Evolutionary conservation across 2,888 invertebrate species (phyloP).

Genomic region (Cerastoderma edule): DNA sequence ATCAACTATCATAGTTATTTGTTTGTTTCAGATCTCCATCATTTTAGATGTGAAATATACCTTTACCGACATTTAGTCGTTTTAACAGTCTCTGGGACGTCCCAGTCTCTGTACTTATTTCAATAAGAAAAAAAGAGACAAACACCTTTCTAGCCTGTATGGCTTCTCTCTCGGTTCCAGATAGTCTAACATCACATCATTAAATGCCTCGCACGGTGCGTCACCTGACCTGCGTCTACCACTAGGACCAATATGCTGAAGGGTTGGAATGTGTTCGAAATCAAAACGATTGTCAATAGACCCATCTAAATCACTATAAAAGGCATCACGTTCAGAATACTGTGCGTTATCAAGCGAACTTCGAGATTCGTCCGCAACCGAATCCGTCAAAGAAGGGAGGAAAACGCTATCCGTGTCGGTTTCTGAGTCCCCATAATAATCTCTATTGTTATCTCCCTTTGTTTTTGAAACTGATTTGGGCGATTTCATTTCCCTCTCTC

Average conservation of each 20-base stretch:
- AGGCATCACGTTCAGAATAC: not conserved
- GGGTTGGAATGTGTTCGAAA: not conserved
- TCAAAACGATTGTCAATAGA: not conserved
- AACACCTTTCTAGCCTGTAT: slow-evolving; percentile 5
- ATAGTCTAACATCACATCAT: slow-evolving; percentile 2
- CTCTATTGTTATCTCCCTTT: slow-evolving; percentile 18
- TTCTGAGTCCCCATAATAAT: not conserved
- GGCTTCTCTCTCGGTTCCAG: not conserved
- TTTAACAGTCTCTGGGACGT: no score
- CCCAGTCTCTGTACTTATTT: no score
- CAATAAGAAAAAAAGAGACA: no score
- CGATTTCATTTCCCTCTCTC: no score
- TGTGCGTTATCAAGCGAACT: not conserved
- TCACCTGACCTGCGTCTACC: not conserved
- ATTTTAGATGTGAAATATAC: no score
- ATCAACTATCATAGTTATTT: no score
- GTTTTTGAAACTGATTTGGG: not conserved
- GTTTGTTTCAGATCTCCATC: no score
- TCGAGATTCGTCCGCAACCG: not conserved
- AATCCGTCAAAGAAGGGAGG: slow-evolving; percentile 6
- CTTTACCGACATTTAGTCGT: no score
- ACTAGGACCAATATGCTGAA: not conserved
- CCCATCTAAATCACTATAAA: not conserved
- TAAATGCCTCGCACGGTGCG: not conserved
- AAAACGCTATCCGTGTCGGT: slow-evolving; percentile 7